These are phyloP conservation scores for Pachypsylla venusta DNA, from an alignment of 1,140 invertebrate species.

Conservation along the genomic window DNA sequence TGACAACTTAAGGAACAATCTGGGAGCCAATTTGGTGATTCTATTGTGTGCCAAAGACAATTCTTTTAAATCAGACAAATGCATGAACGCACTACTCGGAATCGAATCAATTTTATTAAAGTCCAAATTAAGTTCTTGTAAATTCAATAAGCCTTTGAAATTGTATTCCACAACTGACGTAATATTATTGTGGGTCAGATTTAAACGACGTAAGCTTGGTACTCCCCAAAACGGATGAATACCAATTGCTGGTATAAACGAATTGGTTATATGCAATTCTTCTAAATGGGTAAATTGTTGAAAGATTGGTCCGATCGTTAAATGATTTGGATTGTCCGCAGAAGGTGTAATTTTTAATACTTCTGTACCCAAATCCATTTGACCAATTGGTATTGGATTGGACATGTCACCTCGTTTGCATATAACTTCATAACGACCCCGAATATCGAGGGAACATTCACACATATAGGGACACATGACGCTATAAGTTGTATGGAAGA, in stretches of 20 bases:
- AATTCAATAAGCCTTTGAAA: slow-evolving; percentile 30
- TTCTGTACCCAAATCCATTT: slow-evolving; percentile 32
- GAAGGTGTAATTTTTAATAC: slow-evolving; percentile 51
- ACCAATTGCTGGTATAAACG: slow-evolving; percentile 60
- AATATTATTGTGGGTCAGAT: slow-evolving; percentile 61
- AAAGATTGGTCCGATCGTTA: slow-evolving; percentile 60
- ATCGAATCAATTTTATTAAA: slow-evolving; percentile 35
- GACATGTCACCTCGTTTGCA: slow-evolving; percentile 32
- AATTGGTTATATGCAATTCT: slow-evolving; percentile 57
- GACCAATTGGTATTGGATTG: slow-evolving; percentile 30
- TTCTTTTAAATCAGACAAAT: slow-evolving; percentile 46
- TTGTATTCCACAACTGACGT: slow-evolving; percentile 39
- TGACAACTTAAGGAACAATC: slow-evolving; percentile 47
- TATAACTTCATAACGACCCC: slow-evolving; percentile 20
- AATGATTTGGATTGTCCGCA: slow-evolving; percentile 40
- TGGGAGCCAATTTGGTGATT: slow-evolving; percentile 45
- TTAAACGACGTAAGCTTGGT: slow-evolving; percentile 45
- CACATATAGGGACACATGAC: slow-evolving; percentile 24
- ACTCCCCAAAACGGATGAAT: slow-evolving; percentile 62
- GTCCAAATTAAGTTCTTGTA: slow-evolving; percentile 33
- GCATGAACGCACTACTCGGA: slow-evolving; percentile 52
- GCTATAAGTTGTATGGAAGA: not conserved
- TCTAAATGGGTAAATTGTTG: slow-evolving; percentile 47
- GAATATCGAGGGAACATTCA: slow-evolving; percentile 21
- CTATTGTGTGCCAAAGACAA: slow-evolving; percentile 53